Evolutionary conservation across 2,113 vertebrate genomes (phyloP), one percentile per base, ranked within the genome.

Genomic region (Lepus europaeus): DNA sequence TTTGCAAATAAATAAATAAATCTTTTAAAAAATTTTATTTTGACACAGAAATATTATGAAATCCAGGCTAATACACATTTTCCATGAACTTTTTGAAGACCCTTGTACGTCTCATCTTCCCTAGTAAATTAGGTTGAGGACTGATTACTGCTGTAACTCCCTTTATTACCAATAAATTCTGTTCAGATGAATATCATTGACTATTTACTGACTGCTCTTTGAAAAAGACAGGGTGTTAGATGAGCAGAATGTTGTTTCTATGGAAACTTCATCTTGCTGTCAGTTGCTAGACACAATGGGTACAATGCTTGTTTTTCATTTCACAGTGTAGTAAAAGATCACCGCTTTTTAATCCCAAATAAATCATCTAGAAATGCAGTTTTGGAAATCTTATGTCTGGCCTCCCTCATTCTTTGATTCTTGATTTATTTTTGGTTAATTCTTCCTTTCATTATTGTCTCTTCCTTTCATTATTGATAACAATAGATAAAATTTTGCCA

Each of bases 261-360:
- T 95, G 94, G 97, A 92, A 96, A 96, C 87, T 19, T 91, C 29
- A 14, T 90, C 77, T 92, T 95, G 53, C 89, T 93, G 56, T 87
- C 74, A 80, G 70, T 74, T 74, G 61, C 74, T 89, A 90, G 79
- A 93, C 85, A 85, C 78, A 90, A 36, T 89, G 93, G 19, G 68
- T 89, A 87, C 39, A 72, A 93, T 22, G 53, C 5, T 78, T 96
- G 68, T 87, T 94, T 96, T 93, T 79, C 63, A 69, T 92, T 96
- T 85, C 63, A 73, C 76, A 33, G 49, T 87, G 74, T 66, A 59
- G 72, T 72, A 77, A 93, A 93, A 89, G 31, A 64, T 88, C 80
- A 61, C 72, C 51, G 70, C 49, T 90, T 87, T 87, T 89, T 23
- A 94, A 93, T 20, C 92, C 56, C 31, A 89, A 79, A 33, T 88